phyloP scores from a whole-genome alignment of 2,113 vertebrate species.

The Ailuropoda melanoleuca region DNA sequence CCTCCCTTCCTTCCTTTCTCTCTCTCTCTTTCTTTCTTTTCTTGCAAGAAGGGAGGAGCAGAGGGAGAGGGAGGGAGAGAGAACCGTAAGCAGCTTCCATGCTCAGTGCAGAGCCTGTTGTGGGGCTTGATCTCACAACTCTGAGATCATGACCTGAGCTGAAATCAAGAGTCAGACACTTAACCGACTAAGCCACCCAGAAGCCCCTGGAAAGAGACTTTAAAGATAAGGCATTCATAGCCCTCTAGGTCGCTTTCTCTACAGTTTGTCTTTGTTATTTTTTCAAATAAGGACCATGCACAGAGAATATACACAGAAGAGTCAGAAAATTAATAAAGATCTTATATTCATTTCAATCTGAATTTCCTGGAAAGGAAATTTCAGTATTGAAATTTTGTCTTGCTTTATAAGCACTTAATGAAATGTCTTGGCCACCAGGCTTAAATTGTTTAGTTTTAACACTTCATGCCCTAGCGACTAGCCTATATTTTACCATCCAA shows the following conservation, averaged over 20 bases:
- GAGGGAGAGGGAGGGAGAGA: neutral
- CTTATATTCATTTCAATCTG: neutral
- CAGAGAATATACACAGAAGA: neutral
- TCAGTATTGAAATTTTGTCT: neutral
- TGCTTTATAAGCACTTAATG: neutral
- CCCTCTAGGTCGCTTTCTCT: neutral
- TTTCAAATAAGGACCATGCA: neutral
- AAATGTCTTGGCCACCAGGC: neutral
- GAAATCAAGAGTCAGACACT: neutral
- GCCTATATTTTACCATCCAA: neutral
- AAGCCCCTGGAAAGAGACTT: neutral
- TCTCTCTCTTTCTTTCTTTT: no score
- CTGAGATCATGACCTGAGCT: no score
- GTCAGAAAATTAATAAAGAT: conserved; percentile 16
- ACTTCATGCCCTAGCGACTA: neutral
- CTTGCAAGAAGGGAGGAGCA: neutral
- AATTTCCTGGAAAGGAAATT: neutral
- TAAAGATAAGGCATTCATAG: neutral
- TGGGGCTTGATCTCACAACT: no score
- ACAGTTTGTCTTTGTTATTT: neutral
- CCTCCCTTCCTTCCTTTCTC: no score
- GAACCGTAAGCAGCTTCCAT: neutral
- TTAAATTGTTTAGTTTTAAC: neutral
- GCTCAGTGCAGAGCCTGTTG: no score
- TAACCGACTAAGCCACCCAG: neutral